phyloP scores from a whole-genome alignment of 2,888 invertebrate species.

The Pediacus dermestoides region DNA sequence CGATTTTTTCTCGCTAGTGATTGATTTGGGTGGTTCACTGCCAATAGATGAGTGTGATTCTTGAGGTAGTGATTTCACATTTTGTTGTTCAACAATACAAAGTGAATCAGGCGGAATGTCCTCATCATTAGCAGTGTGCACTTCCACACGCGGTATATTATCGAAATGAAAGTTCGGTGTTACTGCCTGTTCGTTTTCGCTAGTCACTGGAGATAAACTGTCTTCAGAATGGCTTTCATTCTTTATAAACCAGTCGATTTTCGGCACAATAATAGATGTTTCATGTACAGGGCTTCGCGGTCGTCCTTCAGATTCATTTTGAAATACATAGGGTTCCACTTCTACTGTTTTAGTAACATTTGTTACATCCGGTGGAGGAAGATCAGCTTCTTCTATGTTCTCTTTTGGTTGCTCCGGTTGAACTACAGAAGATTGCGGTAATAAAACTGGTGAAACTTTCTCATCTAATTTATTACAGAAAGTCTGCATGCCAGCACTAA shows the following conservation, averaged over 20 bases:
- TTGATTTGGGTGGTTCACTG: constrained; percentile 39
- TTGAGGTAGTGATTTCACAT: constrained; percentile 5
- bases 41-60: constrained; percentile 19
- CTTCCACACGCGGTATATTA: constrained; percentile 34
- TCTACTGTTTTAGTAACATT: constrained; percentile 13
- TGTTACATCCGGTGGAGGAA: constrained; percentile 24
- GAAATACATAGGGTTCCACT: constrained; percentile 24
- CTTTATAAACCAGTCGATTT: constrained; percentile 55
- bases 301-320: constrained; percentile 50
- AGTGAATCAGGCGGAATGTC: constrained; percentile 43
- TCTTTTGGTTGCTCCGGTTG: not conserved
- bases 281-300: constrained; percentile 63
- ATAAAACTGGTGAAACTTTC: constrained; percentile 40
- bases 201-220: constrained; percentile 51
- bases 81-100: constrained; percentile 22
- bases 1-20: constrained; percentile 44
- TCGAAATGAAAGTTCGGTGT: constrained; percentile 29
- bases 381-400: constrained; percentile 10
- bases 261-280: constrained; percentile 63
- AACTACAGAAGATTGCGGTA: constrained; percentile 15
- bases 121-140: constrained; percentile 47
- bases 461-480: constrained; percentile 53
- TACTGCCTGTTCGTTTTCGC: constrained; percentile 33
- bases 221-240: constrained; percentile 54
- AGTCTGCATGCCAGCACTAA: constrained; percentile 67